Evolutionary conservation across 2,888 invertebrate species (phyloP).

Genomic region (Machimus rusticus): DNA sequence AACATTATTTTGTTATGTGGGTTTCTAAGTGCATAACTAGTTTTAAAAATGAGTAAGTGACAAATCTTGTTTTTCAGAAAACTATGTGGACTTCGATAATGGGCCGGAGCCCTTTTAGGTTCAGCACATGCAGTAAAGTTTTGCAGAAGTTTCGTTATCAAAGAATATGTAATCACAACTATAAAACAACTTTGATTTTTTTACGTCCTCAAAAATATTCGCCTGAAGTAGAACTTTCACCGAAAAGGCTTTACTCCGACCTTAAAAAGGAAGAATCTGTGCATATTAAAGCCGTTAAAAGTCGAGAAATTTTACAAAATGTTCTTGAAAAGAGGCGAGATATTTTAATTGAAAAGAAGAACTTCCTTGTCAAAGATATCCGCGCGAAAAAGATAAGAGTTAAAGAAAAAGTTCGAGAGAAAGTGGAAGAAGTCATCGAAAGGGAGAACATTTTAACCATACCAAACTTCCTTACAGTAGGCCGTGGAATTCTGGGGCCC

Average conservation of each 20-base stretch:
- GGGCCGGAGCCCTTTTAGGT: background rate
- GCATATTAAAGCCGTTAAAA: constrained; percentile 61
- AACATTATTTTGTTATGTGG: background rate
- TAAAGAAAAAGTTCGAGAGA: constrained; percentile 76
- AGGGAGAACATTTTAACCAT: constrained; percentile 91
- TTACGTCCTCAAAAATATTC: background rate
- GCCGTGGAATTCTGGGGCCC: constrained; percentile 86
- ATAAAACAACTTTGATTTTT: background rate
- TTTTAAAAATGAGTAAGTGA: background rate
- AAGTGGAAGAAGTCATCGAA: constrained; percentile 70
- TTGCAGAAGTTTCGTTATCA: background rate
- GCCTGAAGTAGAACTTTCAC: background rate
- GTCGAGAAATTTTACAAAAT: constrained; percentile 66
- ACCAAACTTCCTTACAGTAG: constrained; percentile 88
- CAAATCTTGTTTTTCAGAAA: background rate
- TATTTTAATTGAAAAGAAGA: constrained; percentile 69
- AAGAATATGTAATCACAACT: background rate
- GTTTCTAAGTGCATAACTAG: background rate
- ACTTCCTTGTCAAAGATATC: constrained; percentile 73
- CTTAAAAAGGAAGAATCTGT: constrained; percentile 56
- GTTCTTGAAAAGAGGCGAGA: constrained; percentile 70
- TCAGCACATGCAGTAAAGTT: background rate
- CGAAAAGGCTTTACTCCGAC: constrained; percentile 45
- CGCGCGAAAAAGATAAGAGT: constrained; percentile 75
- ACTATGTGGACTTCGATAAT: background rate